Base-by-base conservation (phyloP, 2,888 invertebrate species). In the Cylloceria caligata region DNA sequence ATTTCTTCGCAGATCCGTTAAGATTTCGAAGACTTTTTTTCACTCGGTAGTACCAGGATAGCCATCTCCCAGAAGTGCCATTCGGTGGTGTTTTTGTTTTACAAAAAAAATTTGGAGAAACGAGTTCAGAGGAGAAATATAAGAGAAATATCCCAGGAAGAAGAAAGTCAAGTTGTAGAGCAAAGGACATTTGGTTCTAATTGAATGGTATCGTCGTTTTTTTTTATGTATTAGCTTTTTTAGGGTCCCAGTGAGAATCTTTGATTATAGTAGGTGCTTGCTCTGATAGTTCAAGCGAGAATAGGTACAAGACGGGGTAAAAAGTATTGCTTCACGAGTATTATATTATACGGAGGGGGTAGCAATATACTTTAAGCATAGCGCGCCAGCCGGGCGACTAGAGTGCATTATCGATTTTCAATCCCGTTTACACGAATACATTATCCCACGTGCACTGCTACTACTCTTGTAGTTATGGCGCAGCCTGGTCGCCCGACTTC, bases 321-420 rank as follows among this genome's bases (percentile, higher is more conserved):
- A 19, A 19, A 47, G 72, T 76, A 72, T 81, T 81, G 52, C 67
- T 67, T 65, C 39, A 11, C 67, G 72, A 55, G 57, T 76, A 76
- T 72, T 72, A 67, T 60, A 42, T 60, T 67, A 19, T 19, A 34
- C 7, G 42, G 39, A 19, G 24, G 42, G 24, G 36, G 19, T 39
- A 16, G 65, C 80, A 72, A 81, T 81, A 76, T 81, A 71, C 71
- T 67, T 72, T 57, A n/a, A 68, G 76, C 57, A 62, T 39, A 36
- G 30, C 49, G 47, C 72, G 62, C 52, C 81, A 76, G 68, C 71
- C 67, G 76, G 77, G 72, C 81, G 60, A 72, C 72, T 72, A 27
- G 72, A 81, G 60, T 83, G 81, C 83, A 81, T 83, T 83, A 83
- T 83, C 79, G 83, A 81, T 83, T 83, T 81, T 83, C 83, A 77